phyloP scores from a whole-genome alignment of 2,113 vertebrate species.

The Heloderma charlesbogerti region DNA sequence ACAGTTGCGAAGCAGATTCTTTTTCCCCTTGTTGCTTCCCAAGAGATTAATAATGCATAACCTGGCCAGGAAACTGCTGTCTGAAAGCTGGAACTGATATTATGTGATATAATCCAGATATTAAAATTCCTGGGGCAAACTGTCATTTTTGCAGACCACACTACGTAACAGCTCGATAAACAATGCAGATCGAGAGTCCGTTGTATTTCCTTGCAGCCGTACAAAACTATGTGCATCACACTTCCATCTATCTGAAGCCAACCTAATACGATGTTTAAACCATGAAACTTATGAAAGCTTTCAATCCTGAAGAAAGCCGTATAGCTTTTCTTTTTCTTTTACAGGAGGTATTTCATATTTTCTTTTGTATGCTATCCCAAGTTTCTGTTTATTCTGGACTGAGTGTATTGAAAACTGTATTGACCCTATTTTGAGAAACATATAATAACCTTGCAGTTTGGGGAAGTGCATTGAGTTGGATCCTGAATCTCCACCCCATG shows the following conservation, averaged over 20 bases:
- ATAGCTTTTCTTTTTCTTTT: background rate
- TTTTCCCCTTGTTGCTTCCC: conserved; percentile 63
- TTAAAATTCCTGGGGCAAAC: conserved; percentile 39
- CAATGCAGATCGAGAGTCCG: background rate
- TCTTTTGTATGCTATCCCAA: conserved; percentile 32
- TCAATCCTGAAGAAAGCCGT: conserved; percentile 51
- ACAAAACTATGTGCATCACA: background rate
- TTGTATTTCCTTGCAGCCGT: conserved; percentile 40
- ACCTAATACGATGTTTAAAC: conserved; percentile 49
- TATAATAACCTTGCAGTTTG: background rate
- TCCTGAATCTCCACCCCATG: background rate
- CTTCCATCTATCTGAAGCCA: conserved; percentile 40
- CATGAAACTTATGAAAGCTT: conserved; percentile 11
- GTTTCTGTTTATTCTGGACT: conserved; percentile 41
- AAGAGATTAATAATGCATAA: conserved; percentile 72
- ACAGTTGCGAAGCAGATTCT: conserved; percentile 63
- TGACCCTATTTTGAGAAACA: conserved; percentile 14
- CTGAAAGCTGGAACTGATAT: conserved; percentile 58
- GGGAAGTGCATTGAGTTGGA: background rate
- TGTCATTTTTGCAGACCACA: conserved; percentile 33
- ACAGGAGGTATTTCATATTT: conserved; percentile 50
- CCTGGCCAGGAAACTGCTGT: conserved; percentile 66
- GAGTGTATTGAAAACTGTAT: conserved; percentile 2
- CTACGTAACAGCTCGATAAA: background rate
- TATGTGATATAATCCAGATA: conserved; percentile 70